Evolutionary conservation across 2,113 vertebrate genomes (phyloP).

Genomic region (Tragelaphus imberbis): DNA sequence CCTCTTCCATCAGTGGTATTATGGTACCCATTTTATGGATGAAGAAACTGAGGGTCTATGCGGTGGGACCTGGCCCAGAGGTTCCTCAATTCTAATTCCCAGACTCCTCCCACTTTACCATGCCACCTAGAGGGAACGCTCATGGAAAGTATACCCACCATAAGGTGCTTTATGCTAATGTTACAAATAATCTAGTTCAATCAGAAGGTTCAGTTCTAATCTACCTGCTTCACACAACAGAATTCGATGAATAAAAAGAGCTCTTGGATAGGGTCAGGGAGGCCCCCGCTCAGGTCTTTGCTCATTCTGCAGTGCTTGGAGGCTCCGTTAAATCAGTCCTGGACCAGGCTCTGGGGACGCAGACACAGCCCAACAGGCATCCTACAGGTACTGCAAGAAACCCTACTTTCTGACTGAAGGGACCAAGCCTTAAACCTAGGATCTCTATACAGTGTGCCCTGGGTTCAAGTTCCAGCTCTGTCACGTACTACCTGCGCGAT

Average conservation of each 20-base stretch:
- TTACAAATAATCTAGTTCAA: neutral
- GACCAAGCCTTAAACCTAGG: neutral
- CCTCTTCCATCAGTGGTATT: neutral
- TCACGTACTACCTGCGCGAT: accelerated
- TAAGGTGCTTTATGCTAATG: neutral
- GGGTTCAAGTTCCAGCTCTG: neutral
- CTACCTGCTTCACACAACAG: neutral
- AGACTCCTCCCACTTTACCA: neutral
- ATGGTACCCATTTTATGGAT: neutral
- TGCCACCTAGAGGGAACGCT: neutral
- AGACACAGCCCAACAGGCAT: neutral
- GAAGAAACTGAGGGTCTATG: neutral
- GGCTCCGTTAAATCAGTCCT: too few relatives aligned
- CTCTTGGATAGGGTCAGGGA: neutral
- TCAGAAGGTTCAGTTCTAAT: neutral
- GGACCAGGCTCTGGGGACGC: neutral
- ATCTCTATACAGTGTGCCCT: neutral
- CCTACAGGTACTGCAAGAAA: neutral
- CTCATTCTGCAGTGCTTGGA: neutral
- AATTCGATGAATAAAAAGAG: neutral
- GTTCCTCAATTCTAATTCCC: neutral
- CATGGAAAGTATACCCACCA: neutral
- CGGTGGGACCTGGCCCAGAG: neutral
- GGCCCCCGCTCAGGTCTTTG: neutral
- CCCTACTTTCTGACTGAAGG: neutral